Conservation (phyloP, 2,113 vertebrate species). For the Leucopsar rothschildi region DNA sequence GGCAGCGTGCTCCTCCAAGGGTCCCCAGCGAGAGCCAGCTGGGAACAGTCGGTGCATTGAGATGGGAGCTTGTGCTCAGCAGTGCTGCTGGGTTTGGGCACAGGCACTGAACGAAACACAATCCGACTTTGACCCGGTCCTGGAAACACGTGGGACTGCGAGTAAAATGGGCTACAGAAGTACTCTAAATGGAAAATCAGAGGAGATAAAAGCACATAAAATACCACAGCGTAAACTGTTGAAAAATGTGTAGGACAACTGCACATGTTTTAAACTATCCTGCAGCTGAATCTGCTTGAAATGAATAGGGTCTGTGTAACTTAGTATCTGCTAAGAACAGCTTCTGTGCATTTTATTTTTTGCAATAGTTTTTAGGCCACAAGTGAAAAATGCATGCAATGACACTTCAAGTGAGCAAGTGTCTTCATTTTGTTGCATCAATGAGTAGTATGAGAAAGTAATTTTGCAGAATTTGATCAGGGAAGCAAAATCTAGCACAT, state of each 20-base stretch:
- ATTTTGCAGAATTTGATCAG: neutral
- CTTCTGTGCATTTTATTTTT: neutral
- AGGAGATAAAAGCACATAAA: constrained; percentile 28
- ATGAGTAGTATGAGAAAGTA: neutral
- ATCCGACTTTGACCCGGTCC: neutral
- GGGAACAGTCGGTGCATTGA: neutral
- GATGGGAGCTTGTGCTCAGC: neutral
- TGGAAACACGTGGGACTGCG: neutral
- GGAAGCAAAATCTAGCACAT: neutral
- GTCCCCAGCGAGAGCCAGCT: neutral
- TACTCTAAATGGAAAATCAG: neutral
- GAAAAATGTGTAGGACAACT: neutral
- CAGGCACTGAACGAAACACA: neutral
- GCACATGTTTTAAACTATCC: neutral
- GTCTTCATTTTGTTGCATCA: neutral
- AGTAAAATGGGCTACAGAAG: neutral
- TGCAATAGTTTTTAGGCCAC: neutral
- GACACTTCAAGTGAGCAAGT: neutral
- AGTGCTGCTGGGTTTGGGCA: neutral
- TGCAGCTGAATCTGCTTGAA: neutral
- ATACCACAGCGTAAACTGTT: neutral
- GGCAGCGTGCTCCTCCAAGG: neutral
- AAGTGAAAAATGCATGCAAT: neutral
- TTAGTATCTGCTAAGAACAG: neutral
- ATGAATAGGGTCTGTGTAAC: neutral